These are phyloP conservation scores for Ictalurus punctatus DNA, from an alignment of 2,113 vertebrate genomes.

Conservation along the genomic window DNA sequence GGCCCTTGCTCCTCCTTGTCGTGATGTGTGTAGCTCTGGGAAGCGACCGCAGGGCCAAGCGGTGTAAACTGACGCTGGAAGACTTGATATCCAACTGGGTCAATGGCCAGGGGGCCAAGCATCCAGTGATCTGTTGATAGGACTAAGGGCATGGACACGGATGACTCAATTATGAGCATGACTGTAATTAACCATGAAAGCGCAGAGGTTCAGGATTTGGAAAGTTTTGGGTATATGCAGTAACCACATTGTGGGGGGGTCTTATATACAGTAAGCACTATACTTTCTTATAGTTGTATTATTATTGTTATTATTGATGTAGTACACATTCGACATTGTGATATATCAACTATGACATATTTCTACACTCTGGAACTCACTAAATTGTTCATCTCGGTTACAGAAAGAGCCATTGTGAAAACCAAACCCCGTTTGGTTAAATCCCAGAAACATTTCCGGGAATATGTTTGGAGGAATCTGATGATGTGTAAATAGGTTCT, in stretches of 20 bases:
- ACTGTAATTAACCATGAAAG: slow-evolving; percentile 33
- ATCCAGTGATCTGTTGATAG: slow-evolving; percentile 23
- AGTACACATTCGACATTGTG: neutral
- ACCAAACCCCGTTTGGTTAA: neutral
- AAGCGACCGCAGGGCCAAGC: slow-evolving; percentile 36
- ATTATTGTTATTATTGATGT: neutral
- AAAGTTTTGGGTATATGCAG: neutral
- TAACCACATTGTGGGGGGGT: neutral
- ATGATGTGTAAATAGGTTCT: neutral
- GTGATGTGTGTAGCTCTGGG: slow-evolving; percentile 46
- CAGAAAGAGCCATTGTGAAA: neutral
- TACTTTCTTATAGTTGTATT: neutral
- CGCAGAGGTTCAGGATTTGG: neutral
- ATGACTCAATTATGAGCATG: slow-evolving; percentile 27
- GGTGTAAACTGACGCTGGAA: slow-evolving; percentile 47
- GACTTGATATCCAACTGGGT: slow-evolving; percentile 50
- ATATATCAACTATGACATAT: neutral
- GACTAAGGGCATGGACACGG: slow-evolving; percentile 27
- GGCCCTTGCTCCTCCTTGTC: slow-evolving; percentile 54
- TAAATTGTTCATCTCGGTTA: neutral
- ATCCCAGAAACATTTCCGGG: neutral
- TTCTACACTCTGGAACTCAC: neutral
- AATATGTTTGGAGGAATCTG: neutral
- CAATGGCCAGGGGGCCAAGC: slow-evolving; percentile 35
- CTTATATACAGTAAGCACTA: too few relatives aligned